phyloP scores from a whole-genome alignment of 2,888 invertebrate genomes.

The Epinotia bilunana region DNA sequence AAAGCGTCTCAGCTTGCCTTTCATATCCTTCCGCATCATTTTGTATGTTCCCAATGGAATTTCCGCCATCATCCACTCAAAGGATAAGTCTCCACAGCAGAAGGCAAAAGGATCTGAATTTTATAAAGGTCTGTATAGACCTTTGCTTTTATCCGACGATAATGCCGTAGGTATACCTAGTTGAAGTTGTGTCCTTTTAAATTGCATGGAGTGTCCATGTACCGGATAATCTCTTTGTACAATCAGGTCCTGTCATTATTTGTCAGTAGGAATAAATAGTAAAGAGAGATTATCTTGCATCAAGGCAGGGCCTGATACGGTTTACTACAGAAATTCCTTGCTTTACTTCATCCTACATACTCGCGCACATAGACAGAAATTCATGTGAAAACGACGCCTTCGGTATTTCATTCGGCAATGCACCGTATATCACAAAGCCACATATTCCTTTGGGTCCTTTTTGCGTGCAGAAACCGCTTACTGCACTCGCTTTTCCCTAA shows the following conservation, averaged over 20 bases:
- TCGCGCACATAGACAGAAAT: not conserved
- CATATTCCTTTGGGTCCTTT: not conserved
- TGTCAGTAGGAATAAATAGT: not conserved
- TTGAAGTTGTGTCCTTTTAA: not conserved
- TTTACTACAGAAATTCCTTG: not conserved
- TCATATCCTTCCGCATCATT: conserved; percentile 5
- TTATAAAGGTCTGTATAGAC: not conserved
- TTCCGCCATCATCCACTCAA: conserved; percentile 7
- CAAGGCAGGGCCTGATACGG: not conserved
- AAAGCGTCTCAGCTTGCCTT: not conserved
- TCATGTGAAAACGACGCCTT: not conserved
- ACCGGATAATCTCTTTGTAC: not conserved
- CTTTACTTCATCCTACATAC: not conserved
- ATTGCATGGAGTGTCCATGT: not conserved
- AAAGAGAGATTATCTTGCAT: not conserved
- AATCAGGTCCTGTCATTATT: not conserved
- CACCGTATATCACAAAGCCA: not conserved
- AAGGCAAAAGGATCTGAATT: conserved; percentile 9
- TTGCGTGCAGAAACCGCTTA: not conserved
- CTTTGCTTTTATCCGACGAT: not conserved
- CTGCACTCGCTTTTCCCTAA: not conserved
- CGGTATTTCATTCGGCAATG: not conserved
- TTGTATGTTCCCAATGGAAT: conserved; percentile 5
- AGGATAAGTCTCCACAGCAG: conserved; percentile 3
- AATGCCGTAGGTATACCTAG: not conserved